Conservation (phyloP, 92 coral and sea anemone species). For the Porites lobata region DNA sequence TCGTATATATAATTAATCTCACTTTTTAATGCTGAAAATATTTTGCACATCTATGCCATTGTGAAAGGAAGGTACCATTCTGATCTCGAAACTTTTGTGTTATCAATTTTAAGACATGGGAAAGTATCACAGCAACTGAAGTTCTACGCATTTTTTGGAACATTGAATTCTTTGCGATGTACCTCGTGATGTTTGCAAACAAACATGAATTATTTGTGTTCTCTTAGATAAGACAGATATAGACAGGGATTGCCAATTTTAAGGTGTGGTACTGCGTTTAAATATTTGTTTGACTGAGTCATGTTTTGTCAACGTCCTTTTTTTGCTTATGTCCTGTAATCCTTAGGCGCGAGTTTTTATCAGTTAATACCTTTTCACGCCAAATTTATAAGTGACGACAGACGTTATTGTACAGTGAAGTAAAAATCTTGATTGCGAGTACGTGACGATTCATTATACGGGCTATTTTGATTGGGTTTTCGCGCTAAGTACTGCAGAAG, state of each 20-base stretch:
- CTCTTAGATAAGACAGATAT: neutral
- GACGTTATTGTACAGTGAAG: neutral
- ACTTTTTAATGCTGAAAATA: too few relatives aligned
- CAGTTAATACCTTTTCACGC: conserved; percentile 3
- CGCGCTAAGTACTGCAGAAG: neutral
- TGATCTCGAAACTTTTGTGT: too few relatives aligned
- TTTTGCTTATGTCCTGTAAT: conserved; percentile 1
- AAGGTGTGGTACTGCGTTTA: neutral
- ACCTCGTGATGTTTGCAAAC: neutral
- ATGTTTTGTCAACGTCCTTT: neutral
- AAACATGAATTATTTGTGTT: neutral
- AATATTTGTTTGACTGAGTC: conserved; percentile 15
- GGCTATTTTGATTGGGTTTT: neutral
- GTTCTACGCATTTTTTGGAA: too few relatives aligned
- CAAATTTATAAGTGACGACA: neutral
- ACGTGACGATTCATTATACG: conserved; percentile 7
- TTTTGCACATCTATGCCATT: too few relatives aligned
- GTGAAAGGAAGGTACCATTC: too few relatives aligned
- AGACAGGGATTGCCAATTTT: neutral
- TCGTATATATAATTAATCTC: too few relatives aligned
- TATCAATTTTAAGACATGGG: too few relatives aligned
- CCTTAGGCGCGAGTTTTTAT: conserved; percentile 15
- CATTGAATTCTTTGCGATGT: too few relatives aligned
- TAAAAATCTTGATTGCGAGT: neutral
- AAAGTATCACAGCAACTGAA: too few relatives aligned